Base-by-base conservation (phyloP, 2,113 vertebrate genomes). In the Smithornis capensis region DNA sequence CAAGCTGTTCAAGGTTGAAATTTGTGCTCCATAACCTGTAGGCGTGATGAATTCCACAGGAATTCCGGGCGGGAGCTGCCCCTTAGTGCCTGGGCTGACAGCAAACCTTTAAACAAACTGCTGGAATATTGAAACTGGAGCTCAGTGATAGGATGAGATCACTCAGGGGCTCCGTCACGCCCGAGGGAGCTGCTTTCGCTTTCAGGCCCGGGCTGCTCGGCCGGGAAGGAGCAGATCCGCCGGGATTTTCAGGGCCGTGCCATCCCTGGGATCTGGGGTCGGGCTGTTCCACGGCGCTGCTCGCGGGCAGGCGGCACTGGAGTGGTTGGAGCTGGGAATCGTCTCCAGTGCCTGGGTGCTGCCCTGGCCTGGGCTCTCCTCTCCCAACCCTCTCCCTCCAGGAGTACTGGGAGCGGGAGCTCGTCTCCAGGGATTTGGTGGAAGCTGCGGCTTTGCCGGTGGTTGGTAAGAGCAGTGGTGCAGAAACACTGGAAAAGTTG, bases 211-310 rank as follows among this genome's bases (percentile, higher is more conserved):
- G 21, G 50, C 71, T 67, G 53, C 76, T 37, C 0, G 5, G 70
- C 52, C 3, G 1, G 5, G 6, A 33, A 64, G 87, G 40, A 76
- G 75, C 35, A 14, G 3, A 27, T 33, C 55, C 1, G 0, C 0
- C 40, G 74, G 4, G 14, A 49, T 76, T 63, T 73, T 74, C 12
- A 11, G 9, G 16, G 7, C 27, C 1, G 9, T 35, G 53, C 52
- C 15, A 3, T 53, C 25, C 0, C 33, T 16, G 31, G 10, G 27
- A 3, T 6, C 17, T 4, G 12, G 33, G 21, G 21, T 80, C 1
- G 0, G 23, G 56, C 47, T 42, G 7, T 42, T 22, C 35, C 16
- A 2, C 10, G 35, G 38, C 0, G 0, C 17, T n/a, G 45, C 57
- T 19, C 7, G 11, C 37, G 14, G 28, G 55, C 12, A 35, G 76